Base-by-base conservation (phyloP, 2,113 vertebrate species). In the Acrocephalus arundinaceus region DNA sequence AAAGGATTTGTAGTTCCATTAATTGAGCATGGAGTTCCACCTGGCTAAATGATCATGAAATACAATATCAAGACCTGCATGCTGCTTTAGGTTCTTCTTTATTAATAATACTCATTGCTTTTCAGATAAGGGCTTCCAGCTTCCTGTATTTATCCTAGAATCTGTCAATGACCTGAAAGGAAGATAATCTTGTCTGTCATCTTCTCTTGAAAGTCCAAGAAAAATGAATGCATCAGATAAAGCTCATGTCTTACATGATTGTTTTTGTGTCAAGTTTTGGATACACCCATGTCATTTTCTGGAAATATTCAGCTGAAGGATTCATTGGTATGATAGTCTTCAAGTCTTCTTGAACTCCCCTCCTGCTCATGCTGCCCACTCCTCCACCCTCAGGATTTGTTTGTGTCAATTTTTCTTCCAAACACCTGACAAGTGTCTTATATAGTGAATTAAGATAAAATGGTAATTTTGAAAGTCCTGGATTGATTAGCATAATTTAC, bases 201-300 rank as follows among this genome's bases (percentile, higher is more conserved):
- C 45, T 75, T 77, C 67, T 89, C 49, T 70, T 0, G 0, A 57
- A 91, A 96, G 74, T 82, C 45, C 45, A 73, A 73, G 92, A 68
- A 94, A 95, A 93, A 86, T 87, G 33, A 94, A 33, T 21, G 13
- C 59, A 28, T 93, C n/a, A 62, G 49, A 79, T 90, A 91, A 73
- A 43, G n/a, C 24, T 61, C 43, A 7, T 86, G 88, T 87, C 67
- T 87, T 85, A 82, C 81, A 49, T 58, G 43, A 74, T 74, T 68
- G 54, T 66, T 91, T 90, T 76, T 43, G 21, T 94, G 90, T 95
- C 51, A 65, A 46, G 15, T 63, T 72, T 22, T 71, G 91, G 72
- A 55, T 74, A 82, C 61, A 52, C 49, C 81, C 57, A 20, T 92
- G 31, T 57, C 23, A 52, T 95, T 95, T 94, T 75, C 84, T 94